phyloP scores from a whole-genome alignment of 2,113 vertebrate genomes.

The Ellobius talpinus region DNA sequence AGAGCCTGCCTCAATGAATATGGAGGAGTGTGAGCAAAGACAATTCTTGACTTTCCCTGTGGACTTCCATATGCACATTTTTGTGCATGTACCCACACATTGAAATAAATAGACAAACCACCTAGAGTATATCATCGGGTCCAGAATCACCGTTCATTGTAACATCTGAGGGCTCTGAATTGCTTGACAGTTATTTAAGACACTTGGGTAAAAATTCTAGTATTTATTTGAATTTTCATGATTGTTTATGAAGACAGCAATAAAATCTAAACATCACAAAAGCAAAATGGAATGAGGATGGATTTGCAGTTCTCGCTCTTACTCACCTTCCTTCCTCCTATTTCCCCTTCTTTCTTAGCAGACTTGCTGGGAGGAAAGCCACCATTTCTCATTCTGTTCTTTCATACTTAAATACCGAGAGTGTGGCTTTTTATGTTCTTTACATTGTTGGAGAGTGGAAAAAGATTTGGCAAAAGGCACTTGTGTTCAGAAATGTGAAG shows the following conservation, averaged over 20 bases:
- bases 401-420: neutral
- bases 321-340: neutral
- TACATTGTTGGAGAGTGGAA: neutral
- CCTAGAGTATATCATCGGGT: neutral
- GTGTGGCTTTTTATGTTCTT: neutral
- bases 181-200: conserved; percentile 41
- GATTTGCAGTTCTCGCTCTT: neutral
- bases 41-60: too few species aligned
- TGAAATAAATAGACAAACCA: neutral
- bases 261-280: conserved; percentile 53
- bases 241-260: conserved; percentile 65
- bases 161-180: neutral
- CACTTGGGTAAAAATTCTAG: conserved; percentile 37
- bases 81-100: neutral
- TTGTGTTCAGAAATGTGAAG: neutral
- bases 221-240: conserved; percentile 51
- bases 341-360: neutral
- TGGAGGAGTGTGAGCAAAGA: neutral
- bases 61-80: neutral
- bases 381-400: neutral
- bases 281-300: conserved; percentile 43
- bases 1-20: neutral
- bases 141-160: neutral
- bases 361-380: neutral
- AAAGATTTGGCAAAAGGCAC: neutral